These are phyloP conservation scores for Chrysogorgia sp. DNA, from an alignment of 92 coral and sea anemone genomes.

Conservation along the genomic window DNA sequence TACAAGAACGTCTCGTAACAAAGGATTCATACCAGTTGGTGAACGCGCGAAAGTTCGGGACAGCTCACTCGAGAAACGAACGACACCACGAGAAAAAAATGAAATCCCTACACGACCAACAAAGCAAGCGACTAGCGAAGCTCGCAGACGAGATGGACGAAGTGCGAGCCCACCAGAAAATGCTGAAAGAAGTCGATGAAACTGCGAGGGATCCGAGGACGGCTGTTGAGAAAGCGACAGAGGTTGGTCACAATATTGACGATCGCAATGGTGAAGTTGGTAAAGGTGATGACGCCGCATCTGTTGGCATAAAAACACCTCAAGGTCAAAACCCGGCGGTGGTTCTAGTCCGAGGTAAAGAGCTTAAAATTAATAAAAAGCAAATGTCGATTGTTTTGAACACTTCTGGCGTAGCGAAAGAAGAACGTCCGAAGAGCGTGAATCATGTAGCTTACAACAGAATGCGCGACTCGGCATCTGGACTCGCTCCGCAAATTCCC, in stretches of 20 bases:
- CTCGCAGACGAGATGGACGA: constrained; percentile 19
- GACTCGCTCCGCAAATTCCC: background rate
- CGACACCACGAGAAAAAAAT: constrained; percentile 30
- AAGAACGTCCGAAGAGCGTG: background rate
- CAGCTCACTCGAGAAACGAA: constrained; percentile 31
- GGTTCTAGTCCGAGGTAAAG: background rate
- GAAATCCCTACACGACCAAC: constrained; percentile 19
- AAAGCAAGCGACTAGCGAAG: constrained; percentile 17
- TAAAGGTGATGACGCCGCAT: no score
- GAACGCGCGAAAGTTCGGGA: constrained; percentile 16
- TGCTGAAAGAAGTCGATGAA: constrained; percentile 17
- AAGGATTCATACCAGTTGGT: constrained; percentile 17
- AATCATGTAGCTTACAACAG: background rate
- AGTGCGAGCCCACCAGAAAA: constrained; percentile 19
- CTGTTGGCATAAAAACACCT: no score
- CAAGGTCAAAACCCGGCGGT: no score
- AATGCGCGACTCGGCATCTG: background rate
- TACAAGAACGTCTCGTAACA: constrained; percentile 14
- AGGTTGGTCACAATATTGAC: background rate
- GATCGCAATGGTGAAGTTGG: background rate
- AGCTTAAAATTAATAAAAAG: background rate
- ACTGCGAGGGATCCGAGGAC: constrained; percentile 1
- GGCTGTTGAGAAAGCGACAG: background rate
- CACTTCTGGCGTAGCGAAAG: background rate
- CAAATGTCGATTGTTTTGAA: background rate